A percentile compares a stretch with the other conserved stretches of the same genome.
Evolutionary conservation across 2,797 vertebrate species (phyloP).

Genomic region (Cyclopterus lumpus): DNA sequence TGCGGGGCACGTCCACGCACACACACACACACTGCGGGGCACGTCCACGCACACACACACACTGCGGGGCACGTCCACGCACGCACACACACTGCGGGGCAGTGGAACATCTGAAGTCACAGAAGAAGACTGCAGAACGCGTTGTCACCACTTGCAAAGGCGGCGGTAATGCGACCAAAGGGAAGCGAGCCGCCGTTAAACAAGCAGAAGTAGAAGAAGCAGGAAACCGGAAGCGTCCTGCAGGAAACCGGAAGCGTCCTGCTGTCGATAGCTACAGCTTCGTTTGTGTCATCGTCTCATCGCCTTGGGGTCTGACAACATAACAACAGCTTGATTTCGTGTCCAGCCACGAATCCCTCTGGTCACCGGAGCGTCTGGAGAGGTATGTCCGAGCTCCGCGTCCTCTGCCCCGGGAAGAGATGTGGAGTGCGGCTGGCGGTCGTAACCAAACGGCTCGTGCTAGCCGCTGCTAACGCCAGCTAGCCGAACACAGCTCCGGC

Average conservation of each 20-base stretch:
- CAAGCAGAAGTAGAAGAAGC: slow-evolving; percentile 6
- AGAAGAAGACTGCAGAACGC: neutral
- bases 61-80: too few relatives aligned
- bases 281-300: slow-evolving; percentile 63
- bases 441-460: slow-evolving; percentile 13
- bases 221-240: slow-evolving; percentile 70
- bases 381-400: slow-evolving; percentile 60
- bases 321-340: slow-evolving; percentile 57
- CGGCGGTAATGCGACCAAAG: neutral
- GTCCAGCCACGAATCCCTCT: slow-evolving; percentile 52
- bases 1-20: too few relatives aligned
- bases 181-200: neutral
- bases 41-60: too few relatives aligned
- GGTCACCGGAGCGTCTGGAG: slow-evolving; percentile 68
- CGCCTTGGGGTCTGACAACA: slow-evolving; percentile 65
- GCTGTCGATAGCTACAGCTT: slow-evolving; percentile 54
- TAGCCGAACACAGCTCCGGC: slow-evolving; percentile 61
- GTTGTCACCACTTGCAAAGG: neutral
- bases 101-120: too few relatives aligned
- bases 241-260: slow-evolving; percentile 67
- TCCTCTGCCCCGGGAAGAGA: neutral
- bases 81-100: too few relatives aligned
- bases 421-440: too few relatives aligned
- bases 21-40: too few relatives aligned
- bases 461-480: slow-evolving; percentile 41